Evolutionary conservation across 23 tunicate genomes (phyloP).

Genomic region (Phallusia fumigata): DNA sequence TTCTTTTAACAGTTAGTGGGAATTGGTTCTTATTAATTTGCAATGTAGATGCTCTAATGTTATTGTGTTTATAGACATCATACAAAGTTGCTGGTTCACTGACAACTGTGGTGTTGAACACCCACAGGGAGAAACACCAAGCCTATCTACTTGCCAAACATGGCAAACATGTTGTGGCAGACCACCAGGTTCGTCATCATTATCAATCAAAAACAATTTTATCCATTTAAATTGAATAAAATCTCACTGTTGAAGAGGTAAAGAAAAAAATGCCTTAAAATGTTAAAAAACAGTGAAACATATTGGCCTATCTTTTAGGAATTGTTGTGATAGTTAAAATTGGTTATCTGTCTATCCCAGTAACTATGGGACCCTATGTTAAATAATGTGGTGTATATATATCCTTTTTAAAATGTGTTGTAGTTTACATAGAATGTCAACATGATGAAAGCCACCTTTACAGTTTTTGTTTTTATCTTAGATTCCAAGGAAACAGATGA

Average conservation of each 20-base stretch:
- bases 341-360: too few relatives aligned
- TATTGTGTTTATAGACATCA: conserved; percentile 19
- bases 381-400: too few relatives aligned
- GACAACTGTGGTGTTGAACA: conserved; percentile 56
- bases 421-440: too few relatives aligned
- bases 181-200: neutral
- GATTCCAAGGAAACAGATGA: conserved; percentile 61
- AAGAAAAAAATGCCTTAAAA: too few relatives aligned
- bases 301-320: too few relatives aligned
- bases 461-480: conserved; percentile 12
- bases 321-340: too few relatives aligned
- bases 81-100: conserved; percentile 64
- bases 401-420: too few relatives aligned
- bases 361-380: too few relatives aligned
- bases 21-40: neutral
- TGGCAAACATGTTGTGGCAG: conserved; percentile 33
- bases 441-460: too few relatives aligned
- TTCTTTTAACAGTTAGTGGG: conserved; percentile 22
- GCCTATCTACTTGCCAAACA: conserved; percentile 63
- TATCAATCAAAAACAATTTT: neutral
- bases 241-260: too few relatives aligned
- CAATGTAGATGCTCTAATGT: neutral
- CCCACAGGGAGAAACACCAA: conserved; percentile 74
- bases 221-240: too few relatives aligned
- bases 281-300: too few relatives aligned